Base-by-base conservation (phyloP, 2,888 invertebrate genomes). In the Pandemis heparana region DNA sequence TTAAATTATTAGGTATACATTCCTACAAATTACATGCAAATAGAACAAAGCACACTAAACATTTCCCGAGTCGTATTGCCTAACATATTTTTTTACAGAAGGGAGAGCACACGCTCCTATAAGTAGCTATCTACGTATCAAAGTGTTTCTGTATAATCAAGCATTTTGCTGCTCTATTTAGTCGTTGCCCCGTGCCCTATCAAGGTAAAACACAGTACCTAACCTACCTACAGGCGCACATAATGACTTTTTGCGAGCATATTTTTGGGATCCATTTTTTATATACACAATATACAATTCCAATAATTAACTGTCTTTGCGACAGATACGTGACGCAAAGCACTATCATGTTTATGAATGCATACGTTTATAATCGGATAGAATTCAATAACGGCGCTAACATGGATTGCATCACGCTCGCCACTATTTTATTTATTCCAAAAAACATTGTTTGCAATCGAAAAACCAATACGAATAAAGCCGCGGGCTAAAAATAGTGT, bases 351-450 rank as follows among this genome's bases (percentile, higher is more conserved):
- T 56, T 63, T 68, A 73, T 62, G 62, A 67, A 72, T 73, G 73
- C 73, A 72, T 67, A 48, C 32, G 63, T 73, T 73, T 73, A 68
- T 64, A 64, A 73, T 64, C 63, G 63, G 59, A 69, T 64, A 73
- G 48, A 73, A 73, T 59, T 63, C 63, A 39, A 69, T 73, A 46
- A 51, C 63, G 68, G 23, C 32, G 41, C 73, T 63, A 39, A 69
- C 68, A 64, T 71, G 60, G 73, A 73, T 63, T 59, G 73, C 63
- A 73, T 48, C 68, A 56, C 39, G 73, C 64, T 48, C 59, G 73
- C 68, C 63, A 73, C 68, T 59, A 48, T 73, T 73, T 69, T 72
- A 68, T 72, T 62, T 39, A 63, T 60, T 61, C 41, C 38, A 63
- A 63, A 72, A 69, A 73, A 59, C 63, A 67, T 68, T 46, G 56